Base-by-base conservation (phyloP, 1,140 invertebrate genomes). In the Calliopsis andreniformis region DNA sequence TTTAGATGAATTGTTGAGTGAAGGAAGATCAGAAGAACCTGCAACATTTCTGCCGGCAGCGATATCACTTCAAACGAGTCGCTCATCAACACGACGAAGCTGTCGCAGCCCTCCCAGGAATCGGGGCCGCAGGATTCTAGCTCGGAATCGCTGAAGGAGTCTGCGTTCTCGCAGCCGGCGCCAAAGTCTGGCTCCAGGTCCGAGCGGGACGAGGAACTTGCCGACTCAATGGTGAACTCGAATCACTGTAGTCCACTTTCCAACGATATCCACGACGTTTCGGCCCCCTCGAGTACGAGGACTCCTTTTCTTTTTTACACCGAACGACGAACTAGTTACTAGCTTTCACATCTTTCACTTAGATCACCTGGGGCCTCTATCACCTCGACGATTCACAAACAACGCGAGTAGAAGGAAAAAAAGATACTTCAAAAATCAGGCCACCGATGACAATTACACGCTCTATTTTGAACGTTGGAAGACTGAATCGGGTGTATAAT, bases 41-140 rank as follows among this genome's bases (percentile, higher is more conserved):
- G 91, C 84, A 92, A 85, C 90, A 92, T 92, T 53, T 92, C 91
- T 83, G 89, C 90, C 85, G 91, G 91, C 85, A 92, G 85, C 78
- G 91, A 92, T 80, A 92, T 92, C 51, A 92, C 91, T 63, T 92
- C 91, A 47, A 92, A 92, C 35, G 91, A 92, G 84, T 92, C 89
- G 83, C 91, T 92, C 91, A 92, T 92, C 88, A 92, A 91, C 88
- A 92, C 90, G 81, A 92, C 88, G 68, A 92, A 92, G 72, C 90
- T 92, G 53, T 89, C 89, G 81, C 84, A 84, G 78, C 77, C 72
- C 59, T 86, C 79, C 70, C 72, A 71, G 23, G 62, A 80, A 45
- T 78, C 49, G 32, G 56, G 80, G 77, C 56, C 81, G 63, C 62
- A 79, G 83, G 82, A 83, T 77, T 88, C 87, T 58, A 67, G 80